Conservation (phyloP, 2,888 invertebrate species). For the Bellardia pandia region DNA sequence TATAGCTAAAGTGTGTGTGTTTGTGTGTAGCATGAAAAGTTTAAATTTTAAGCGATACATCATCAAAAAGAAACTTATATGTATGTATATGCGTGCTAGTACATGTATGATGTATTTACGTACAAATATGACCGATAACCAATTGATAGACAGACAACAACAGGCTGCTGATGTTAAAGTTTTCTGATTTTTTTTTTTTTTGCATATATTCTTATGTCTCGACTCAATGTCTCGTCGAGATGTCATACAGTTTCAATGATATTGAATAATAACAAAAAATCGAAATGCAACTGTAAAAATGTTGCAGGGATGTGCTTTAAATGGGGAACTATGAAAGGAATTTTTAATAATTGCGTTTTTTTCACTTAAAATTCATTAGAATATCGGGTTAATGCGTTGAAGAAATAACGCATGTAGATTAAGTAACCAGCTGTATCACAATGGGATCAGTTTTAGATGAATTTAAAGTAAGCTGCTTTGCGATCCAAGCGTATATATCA, state of each 20-base stretch:
- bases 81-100: background rate
- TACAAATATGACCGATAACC: constrained; percentile 45
- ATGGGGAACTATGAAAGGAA: background rate
- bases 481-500: too few relatives aligned
- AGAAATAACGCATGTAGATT: too few relatives aligned
- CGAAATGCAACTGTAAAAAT: constrained; percentile 50
- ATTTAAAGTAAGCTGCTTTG: too few relatives aligned
- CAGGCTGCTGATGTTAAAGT: constrained; percentile 54
- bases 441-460: too few relatives aligned
- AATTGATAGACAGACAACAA: constrained; percentile 67
- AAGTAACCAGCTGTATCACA: too few relatives aligned
- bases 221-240: constrained; percentile 69
- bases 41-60: constrained; percentile 14
- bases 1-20: background rate
- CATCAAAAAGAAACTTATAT: background rate
- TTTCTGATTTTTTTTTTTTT: constrained; percentile 26
- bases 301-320: constrained; percentile 4
- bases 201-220: constrained; percentile 49
- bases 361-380: background rate
- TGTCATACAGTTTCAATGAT: constrained; percentile 55
- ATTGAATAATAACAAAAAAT: constrained; percentile 7
- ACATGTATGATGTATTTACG: constrained; percentile 28
- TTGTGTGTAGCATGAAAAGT: constrained; percentile 29
- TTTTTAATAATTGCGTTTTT: background rate
- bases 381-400: too few relatives aligned